Percentiles rank a stretch among this genome's conserved stretches.
Conservation (phyloP, 1,140 invertebrate species). For the Gyrodactylus salaris region DNA sequence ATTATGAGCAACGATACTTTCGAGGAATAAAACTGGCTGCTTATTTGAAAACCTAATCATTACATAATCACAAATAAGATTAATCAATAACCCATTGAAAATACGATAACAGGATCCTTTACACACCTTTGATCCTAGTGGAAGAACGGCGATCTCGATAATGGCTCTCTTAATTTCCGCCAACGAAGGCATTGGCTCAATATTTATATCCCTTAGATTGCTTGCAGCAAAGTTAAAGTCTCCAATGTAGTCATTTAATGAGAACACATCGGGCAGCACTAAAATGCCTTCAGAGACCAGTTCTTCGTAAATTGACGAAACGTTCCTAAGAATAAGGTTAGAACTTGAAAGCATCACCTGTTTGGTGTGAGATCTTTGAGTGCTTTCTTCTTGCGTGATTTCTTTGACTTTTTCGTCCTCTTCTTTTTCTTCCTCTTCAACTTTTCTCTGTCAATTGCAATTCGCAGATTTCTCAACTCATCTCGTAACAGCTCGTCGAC, state of each 20-base stretch:
- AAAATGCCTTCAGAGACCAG: background rate
- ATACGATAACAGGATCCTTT: too few relatives aligned
- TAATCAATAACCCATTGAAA: too few relatives aligned
- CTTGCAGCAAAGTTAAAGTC: background rate
- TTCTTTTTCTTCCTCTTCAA: background rate
- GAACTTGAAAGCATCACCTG: background rate
- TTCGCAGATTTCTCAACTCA: background rate
- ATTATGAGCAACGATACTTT: too few relatives aligned
- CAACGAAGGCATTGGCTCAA: background rate
- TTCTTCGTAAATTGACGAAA: background rate
- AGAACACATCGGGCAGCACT: background rate
- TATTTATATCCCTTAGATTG: background rate
- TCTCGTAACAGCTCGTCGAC: background rate
- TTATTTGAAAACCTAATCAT: too few relatives aligned
- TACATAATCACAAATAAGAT: too few relatives aligned
- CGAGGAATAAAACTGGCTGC: too few relatives aligned
- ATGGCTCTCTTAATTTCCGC: background rate
- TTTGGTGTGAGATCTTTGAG: background rate
- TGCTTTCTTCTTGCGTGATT: background rate
- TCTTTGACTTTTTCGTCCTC: background rate
- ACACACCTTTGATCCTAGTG: background rate
- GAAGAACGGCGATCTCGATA: background rate
- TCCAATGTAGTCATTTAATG: background rate
- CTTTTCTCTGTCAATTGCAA: background rate
- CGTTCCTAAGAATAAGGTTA: background rate